A percentile compares a stretch with the other conserved stretches of the same genome.
phyloP scores from a whole-genome alignment of 2,888 invertebrate genomes.

The Papilio demoleus region DNA sequence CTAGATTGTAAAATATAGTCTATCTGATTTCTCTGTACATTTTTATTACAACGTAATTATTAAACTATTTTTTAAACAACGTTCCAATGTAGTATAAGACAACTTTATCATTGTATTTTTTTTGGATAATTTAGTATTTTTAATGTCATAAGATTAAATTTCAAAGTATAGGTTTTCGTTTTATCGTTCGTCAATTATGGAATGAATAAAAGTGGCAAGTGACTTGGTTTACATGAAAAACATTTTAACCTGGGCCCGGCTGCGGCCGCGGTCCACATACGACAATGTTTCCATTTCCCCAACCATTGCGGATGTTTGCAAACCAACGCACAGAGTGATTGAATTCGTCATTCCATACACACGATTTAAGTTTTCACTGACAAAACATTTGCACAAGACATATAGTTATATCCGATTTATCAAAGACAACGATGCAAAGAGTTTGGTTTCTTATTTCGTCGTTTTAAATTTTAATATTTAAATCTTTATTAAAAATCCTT shows the following conservation, averaged over 20 bases:
- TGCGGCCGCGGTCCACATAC: slow-evolving; percentile 54
- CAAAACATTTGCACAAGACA: not conserved
- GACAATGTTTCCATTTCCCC: slow-evolving; percentile 39
- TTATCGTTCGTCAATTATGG: no score
- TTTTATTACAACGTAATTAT: no score
- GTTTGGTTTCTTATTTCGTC: no score
- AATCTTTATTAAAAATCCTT: no score
- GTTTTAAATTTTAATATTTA: no score
- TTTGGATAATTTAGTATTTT: no score
- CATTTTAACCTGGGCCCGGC: slow-evolving; percentile 69
- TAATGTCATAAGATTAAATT: not conserved
- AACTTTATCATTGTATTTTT: no score
- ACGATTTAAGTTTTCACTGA: not conserved
- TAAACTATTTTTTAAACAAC: no score
- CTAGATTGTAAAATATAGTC: slow-evolving; percentile 31
- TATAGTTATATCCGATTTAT: not conserved
- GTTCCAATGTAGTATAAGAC: no score
- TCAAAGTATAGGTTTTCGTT: slow-evolving; percentile 9
- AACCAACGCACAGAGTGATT: not conserved
- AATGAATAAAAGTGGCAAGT: slow-evolving; percentile 22
- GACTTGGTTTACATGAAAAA: slow-evolving; percentile 65
- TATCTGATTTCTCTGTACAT: not conserved
- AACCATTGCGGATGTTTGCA: slow-evolving; percentile 22
- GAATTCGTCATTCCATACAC: not conserved
- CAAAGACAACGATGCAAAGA: no score